These are phyloP conservation scores for Unio pictorum DNA, from an alignment of 2,888 invertebrate species.

Conservation along the genomic window DNA sequence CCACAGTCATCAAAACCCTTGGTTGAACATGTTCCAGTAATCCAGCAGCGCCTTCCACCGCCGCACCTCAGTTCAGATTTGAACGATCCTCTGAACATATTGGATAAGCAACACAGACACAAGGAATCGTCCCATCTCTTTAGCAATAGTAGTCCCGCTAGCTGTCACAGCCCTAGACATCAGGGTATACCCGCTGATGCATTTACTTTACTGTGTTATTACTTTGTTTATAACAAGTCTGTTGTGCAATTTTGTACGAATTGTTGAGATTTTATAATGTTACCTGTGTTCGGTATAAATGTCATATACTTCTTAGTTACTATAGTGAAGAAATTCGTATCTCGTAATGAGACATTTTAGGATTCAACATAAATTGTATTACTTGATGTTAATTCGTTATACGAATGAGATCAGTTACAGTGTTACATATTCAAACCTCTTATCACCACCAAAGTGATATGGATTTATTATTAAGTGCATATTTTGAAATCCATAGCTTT, in stretches of 20 bases:
- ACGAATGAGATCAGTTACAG: too few species aligned
- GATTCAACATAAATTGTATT: too few species aligned
- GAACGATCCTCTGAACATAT: conserved; percentile 55
- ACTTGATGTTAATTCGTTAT: too few species aligned
- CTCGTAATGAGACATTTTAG: too few species aligned
- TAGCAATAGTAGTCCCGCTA: conserved; percentile 44
- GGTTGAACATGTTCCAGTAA: conserved; percentile 66
- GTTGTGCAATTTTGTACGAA: too few species aligned
- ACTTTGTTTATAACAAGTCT: too few species aligned
- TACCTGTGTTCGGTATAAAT: too few species aligned
- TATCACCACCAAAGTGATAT: not conserved
- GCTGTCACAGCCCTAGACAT: conserved; percentile 54
- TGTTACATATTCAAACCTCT: not conserved
- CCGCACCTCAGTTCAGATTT: conserved; percentile 31
- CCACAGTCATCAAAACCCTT: conserved; percentile 51
- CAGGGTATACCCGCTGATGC: conserved; percentile 29
- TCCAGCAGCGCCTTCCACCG: conserved; percentile 52
- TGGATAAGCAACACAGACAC: conserved; percentile 54
- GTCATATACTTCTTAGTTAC: too few species aligned
- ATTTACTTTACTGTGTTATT: too few species aligned
- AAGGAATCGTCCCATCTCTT: conserved; percentile 45
- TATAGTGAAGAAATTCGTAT: too few species aligned
- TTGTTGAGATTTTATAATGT: too few species aligned
- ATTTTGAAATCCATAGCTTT: not conserved
- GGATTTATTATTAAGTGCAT: not conserved